Evolutionary conservation across 2,113 vertebrate genomes (phyloP).

Genomic region (Alosa alosa): DNA sequence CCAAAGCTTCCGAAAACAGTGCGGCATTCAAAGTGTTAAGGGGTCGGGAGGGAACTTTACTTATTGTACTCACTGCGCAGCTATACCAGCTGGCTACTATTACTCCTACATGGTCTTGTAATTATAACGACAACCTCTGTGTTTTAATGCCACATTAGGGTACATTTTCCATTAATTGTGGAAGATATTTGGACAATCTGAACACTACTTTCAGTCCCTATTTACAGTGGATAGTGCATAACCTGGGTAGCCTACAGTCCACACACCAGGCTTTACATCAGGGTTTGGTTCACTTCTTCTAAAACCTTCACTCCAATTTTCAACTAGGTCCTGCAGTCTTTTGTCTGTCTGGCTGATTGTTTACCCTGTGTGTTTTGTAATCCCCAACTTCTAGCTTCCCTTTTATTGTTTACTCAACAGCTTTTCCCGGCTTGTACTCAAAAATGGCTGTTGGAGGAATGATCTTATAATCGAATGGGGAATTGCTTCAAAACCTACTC

Average conservation of each 20-base stretch:
- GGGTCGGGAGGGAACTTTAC: no score
- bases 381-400: not conserved
- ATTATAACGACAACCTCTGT: not conserved
- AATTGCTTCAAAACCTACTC: not conserved
- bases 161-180: not conserved
- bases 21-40: no score
- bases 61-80: no score
- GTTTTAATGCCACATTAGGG: not conserved
- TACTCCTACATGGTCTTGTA: not conserved
- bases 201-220: no score
- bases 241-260: not conserved
- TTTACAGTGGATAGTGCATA: not conserved
- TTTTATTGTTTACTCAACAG: slow-evolving; percentile 1
- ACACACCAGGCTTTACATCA: not conserved
- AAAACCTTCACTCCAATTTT: not conserved
- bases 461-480: not conserved
- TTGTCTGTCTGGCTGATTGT: not conserved
- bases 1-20: no score
- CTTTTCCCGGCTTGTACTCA: not conserved
- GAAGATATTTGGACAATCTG: no score
- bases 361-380: not conserved
- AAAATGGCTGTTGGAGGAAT: not conserved
- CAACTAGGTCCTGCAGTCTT: not conserved
- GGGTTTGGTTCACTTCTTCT: not conserved
- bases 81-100: no score